Percentiles rank a stretch among this genome's conserved stretches.
Evolutionary conservation across 2,797 vertebrate species (phyloP).

Genomic region (Anguilla megastoma): DNA sequence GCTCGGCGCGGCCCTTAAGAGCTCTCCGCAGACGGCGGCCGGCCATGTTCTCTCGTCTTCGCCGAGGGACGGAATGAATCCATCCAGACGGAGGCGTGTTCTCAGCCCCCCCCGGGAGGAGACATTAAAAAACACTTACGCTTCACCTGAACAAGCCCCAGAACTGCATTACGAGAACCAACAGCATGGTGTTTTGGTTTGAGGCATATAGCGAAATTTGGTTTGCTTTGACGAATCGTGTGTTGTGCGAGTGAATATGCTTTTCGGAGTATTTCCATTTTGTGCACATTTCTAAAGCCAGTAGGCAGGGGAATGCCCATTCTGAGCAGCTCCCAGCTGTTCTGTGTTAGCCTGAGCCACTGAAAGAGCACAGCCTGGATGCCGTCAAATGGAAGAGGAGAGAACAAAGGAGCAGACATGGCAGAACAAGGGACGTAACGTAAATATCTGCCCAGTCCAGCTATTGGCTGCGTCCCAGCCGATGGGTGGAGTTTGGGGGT

Average conservation of each 20-base stretch:
- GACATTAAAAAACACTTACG: background rate
- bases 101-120: background rate
- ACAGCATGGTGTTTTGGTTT: background rate
- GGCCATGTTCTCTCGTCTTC: background rate
- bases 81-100: background rate
- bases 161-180: background rate
- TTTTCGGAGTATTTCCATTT: background rate
- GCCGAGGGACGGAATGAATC: background rate
- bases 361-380: background rate
- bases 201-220: background rate
- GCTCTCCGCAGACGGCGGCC: background rate
- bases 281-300: background rate
- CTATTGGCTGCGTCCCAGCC: background rate
- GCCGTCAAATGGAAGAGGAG: background rate
- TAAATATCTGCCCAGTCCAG: background rate
- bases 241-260: background rate
- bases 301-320: background rate
- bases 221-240: background rate
- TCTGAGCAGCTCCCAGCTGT: background rate
- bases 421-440: background rate
- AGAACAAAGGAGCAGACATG: background rate
- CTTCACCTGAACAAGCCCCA: background rate
- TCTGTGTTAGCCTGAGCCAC: background rate
- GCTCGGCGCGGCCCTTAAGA: background rate
- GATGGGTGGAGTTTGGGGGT: background rate